phyloP scores from a whole-genome alignment of 1,140 invertebrate genomes.

The Dinothrombium tinctorium region DNA sequence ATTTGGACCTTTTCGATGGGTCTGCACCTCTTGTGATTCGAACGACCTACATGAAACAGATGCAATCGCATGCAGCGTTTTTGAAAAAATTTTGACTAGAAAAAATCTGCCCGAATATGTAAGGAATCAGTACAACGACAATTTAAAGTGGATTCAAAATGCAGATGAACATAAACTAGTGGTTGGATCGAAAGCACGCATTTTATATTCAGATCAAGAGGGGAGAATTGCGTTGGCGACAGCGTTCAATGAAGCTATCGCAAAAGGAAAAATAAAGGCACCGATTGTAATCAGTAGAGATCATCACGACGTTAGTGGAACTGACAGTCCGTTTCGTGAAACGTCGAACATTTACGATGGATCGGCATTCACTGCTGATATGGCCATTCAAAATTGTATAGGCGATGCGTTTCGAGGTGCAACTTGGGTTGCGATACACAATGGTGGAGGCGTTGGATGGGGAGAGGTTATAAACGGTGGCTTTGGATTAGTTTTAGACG shows the following conservation, averaged over 20 bases:
- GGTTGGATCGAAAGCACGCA: too few species aligned
- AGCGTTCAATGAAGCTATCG: conserved; percentile 36
- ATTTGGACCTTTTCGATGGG: conserved; percentile 47
- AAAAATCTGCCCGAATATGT: too few species aligned
- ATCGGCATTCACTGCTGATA: conserved; percentile 39
- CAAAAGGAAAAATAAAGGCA: conserved; percentile 24
- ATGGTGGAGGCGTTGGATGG: conserved; percentile 27
- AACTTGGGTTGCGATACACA: conserved; percentile 42
- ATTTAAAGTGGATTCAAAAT: too few species aligned
- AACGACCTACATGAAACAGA: too few species aligned
- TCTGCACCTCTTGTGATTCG: conserved; percentile 33
- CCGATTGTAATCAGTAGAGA: conserved; percentile 37
- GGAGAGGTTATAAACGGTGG: conserved; percentile 44
- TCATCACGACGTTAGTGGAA: conserved; percentile 44
- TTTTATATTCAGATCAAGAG: too few species aligned
- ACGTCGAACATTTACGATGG: conserved; percentile 42
- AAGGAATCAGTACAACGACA: too few species aligned
- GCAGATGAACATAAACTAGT: too few species aligned
- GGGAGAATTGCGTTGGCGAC: too few species aligned
- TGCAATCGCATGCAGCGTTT: too few species aligned
- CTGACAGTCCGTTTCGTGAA: conserved; percentile 40
- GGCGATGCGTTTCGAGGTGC: conserved; percentile 39
- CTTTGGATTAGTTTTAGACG: conserved; percentile 40
- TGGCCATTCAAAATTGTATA: conserved; percentile 41
- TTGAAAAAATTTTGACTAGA: too few species aligned